Conservation (phyloP, 2,113 vertebrate species). For the Hemiprocne comata region DNA sequence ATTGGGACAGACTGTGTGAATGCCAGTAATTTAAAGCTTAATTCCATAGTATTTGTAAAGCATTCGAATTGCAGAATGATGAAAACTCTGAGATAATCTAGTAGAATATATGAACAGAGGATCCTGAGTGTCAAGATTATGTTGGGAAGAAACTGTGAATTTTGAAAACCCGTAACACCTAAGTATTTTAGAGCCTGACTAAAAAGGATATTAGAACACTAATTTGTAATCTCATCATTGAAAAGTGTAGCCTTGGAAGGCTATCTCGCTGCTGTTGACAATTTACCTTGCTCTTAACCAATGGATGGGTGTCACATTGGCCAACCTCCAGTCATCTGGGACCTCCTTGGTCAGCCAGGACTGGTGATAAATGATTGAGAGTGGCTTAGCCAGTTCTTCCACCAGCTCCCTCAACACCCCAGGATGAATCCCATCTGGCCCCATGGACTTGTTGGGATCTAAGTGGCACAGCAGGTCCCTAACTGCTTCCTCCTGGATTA, state of each 20-base stretch:
- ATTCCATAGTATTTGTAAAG: background rate
- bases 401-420: too few species aligned
- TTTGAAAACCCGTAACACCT: background rate
- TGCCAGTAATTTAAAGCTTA: background rate
- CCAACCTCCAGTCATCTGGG: too few species aligned
- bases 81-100: too few species aligned
- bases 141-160: background rate
- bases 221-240: background rate
- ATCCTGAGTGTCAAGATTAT: background rate
- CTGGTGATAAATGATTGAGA: too few species aligned
- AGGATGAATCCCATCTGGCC: too few species aligned
- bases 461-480: too few species aligned
- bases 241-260: background rate
- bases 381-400: too few species aligned
- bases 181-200: background rate
- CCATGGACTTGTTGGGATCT: too few species aligned
- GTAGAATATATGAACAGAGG: background rate
- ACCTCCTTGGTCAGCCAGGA: too few species aligned
- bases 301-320: too few species aligned
- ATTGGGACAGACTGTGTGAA: background rate
- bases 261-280: background rate
- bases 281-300: background rate
- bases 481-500: too few species aligned
- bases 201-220: background rate
- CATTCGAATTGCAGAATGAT: background rate